Evolutionary conservation across 2,797 vertebrate genomes (phyloP), one percentile per base, ranked within the genome.

Genomic region (Melanotaenia boesemani): DNA sequence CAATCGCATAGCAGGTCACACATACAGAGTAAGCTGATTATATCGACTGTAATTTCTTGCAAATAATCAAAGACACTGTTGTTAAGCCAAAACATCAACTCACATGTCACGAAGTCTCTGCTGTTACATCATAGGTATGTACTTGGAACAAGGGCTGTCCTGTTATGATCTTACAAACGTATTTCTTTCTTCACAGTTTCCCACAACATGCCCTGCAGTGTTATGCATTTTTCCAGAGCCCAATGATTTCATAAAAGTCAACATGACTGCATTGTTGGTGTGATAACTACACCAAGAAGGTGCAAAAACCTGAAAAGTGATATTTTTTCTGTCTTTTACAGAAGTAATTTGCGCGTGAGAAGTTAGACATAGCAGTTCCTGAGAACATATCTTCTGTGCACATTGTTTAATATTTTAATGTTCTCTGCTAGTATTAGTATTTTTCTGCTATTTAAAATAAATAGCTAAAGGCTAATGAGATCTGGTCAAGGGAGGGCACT

Each of bases 391-490:
- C 76, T 64, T 61, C 48, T 70, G 46, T 20, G 55, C 55, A 62
- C 70, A 44, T 55, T 59, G 69, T 77, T 68, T 67, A 46, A n/a
- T 48, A n/a, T 59, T 26, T 34, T 72, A 58, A 75, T 83, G 67
- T 82, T 80, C 39, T 66, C 65, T 81, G 37, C 41, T 32, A 59
- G 26, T 55, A 48, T 58, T 59, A 11, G 28, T 16, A 22, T 62
- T 18, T 70, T 63, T 77, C 60, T 65, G 0, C 52, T 37, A 56
- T 67, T 78, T 65, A 57, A 74, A 79, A 83, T 71, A 86, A 68
- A 83, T 48, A 81, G 72, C 78, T 79, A 41, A 55, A 63, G 71
- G 74, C 73, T 84, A 80, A 79, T 77, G 56, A 58, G 65, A 77
- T 52, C 24, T 22, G 72, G 84, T 80, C 73, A 67, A 57, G 46